Conservation (phyloP, 1,140 invertebrate genomes). For the Cydia strobilella region DNA sequence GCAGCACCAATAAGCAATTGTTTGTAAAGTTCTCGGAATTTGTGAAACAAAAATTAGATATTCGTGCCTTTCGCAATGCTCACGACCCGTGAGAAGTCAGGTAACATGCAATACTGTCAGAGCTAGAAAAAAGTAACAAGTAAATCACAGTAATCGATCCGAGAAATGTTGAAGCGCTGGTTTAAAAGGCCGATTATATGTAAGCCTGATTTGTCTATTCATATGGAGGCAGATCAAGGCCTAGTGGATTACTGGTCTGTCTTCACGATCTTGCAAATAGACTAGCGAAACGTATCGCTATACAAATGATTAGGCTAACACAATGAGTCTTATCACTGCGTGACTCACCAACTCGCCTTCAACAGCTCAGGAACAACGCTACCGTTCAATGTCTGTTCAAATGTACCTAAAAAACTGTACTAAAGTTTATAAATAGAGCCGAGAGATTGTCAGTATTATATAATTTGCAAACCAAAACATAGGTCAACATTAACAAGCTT, state of each 20-base stretch:
- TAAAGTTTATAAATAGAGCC: background rate
- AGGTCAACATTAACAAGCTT: background rate
- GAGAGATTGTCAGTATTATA: conserved; percentile 7
- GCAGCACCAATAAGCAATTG: background rate
- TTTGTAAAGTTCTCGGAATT: conserved; percentile 20
- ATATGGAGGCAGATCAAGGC: conserved; percentile 19
- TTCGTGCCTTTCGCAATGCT: conserved; percentile 29
- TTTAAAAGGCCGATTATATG: background rate
- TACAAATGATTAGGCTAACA: conserved; percentile 29
- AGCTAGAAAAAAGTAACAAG: conserved; percentile 1
- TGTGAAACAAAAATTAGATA: conserved; percentile 29
- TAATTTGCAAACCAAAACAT: background rate
- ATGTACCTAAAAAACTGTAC: background rate
- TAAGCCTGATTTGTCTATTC: conserved; percentile 21
- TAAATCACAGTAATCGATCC: conserved; percentile 28
- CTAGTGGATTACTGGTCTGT: conserved; percentile 12
- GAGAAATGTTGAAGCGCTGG: conserved; percentile 1
- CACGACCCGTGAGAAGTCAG: conserved; percentile 22
- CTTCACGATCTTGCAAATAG: conserved; percentile 31
- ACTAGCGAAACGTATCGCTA: conserved; percentile 17
- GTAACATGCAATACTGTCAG: conserved; percentile 27
- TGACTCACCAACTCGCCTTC: conserved; percentile 17
- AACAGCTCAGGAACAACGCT: background rate
- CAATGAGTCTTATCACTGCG: conserved; percentile 28
- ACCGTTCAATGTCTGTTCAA: background rate